Conservation (phyloP, 1,140 invertebrate genomes). For the Platorchestia sp. region DNA sequence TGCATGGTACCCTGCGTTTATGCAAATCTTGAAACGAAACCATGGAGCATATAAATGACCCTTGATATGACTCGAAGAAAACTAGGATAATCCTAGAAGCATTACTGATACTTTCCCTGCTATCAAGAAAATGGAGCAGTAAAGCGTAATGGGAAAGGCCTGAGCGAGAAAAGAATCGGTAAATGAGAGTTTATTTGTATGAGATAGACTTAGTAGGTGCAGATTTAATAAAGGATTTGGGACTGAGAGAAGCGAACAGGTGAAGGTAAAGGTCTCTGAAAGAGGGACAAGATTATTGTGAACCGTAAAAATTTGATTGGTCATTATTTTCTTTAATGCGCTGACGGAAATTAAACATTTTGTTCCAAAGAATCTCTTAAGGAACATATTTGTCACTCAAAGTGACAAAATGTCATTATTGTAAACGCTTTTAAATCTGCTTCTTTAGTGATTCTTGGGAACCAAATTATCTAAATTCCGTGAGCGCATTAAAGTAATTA, state of each 20-base stretch:
- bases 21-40: constrained; percentile 35
- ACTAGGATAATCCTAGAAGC: background rate
- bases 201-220: background rate
- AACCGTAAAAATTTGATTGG: too few relatives aligned
- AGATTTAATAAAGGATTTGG: background rate
- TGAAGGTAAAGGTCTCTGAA: too few relatives aligned
- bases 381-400: too few relatives aligned
- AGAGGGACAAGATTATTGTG: too few relatives aligned
- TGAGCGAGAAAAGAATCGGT: background rate
- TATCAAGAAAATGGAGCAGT: background rate
- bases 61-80: background rate
- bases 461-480: too few relatives aligned
- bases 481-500: too few relatives aligned
- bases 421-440: too few relatives aligned
- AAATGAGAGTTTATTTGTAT: background rate
- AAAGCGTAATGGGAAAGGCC: background rate
- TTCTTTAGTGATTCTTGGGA: too few relatives aligned
- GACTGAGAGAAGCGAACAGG: background rate
- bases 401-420: too few relatives aligned
- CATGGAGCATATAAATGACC: constrained; percentile 13
- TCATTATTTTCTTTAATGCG: too few relatives aligned
- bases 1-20: background rate
- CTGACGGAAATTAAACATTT: too few relatives aligned
- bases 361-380: too few relatives aligned
- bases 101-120: background rate